These are phyloP conservation scores for Melierax canorus DNA, from an alignment of 2,113 vertebrate species.

Conservation along the genomic window DNA sequence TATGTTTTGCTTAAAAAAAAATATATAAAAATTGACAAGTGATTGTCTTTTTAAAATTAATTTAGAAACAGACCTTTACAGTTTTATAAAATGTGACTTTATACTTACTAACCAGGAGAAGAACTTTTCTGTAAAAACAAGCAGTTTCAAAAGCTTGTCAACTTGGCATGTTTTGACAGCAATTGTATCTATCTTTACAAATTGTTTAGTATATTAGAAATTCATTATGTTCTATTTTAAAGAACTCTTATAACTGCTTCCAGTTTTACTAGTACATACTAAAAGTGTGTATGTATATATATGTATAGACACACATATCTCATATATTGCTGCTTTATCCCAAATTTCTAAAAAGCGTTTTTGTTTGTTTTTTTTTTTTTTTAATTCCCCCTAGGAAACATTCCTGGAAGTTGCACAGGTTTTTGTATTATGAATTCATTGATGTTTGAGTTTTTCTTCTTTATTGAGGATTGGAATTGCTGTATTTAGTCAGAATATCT, in stretches of 20 bases:
- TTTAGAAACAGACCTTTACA: background rate
- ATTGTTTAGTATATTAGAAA: conserved; percentile 29
- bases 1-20: background rate
- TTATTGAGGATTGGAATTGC: background rate
- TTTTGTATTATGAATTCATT: background rate
- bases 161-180: conserved; percentile 37
- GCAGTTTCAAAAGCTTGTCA: background rate
- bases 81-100: background rate
- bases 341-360: background rate
- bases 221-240: conserved; percentile 7
- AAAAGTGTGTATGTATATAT: background rate
- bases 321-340: background rate
- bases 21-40: background rate
- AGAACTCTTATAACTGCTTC: background rate
- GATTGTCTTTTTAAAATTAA: background rate
- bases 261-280: background rate
- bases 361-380: background rate
- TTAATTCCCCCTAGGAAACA: background rate
- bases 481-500: background rate
- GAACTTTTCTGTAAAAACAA: background rate
- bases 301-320: background rate
- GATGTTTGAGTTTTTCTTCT: background rate
- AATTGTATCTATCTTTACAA: background rate
- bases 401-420: background rate
- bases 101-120: background rate